Evolutionary conservation across 2,797 vertebrate species (phyloP), one percentile per base, ranked within the genome.

Genomic region (Hirundo rustica): DNA sequence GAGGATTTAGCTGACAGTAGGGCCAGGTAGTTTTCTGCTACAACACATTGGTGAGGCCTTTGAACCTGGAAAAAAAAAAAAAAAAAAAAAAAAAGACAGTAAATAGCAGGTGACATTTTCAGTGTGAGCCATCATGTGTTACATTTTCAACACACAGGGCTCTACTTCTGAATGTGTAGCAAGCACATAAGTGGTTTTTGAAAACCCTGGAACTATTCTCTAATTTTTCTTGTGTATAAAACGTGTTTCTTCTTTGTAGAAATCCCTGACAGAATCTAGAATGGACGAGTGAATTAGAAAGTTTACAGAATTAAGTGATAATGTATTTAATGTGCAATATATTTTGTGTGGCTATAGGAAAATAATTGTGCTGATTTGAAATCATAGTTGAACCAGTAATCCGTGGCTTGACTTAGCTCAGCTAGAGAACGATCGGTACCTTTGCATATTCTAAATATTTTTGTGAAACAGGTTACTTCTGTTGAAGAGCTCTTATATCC

Each of bases 361-460:
- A 94, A 84, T 45, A 76, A 57, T 21, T 62, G 25, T 77, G 12
- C 19, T 51, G 53, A 78, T 89, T 76, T 92, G 62, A 94, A 85
- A 77, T 92, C 50, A 48, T 29, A 54, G 9, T 75, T 89, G 67
- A n/a, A 64, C 32, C 62, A 62, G 62, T 81, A 77, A 55, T 83
- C 29, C 15, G 7, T 66, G 20, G 75, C 55, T 95, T 88, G 45
- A 75, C 32, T 74, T 94, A 77, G 68, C 93, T 85, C 61, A 83
- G 79, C 50, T 65, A 42, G 82, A 60, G 66, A 90, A 68, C 10
- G 6, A 53, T 51, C 55, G 60, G 29, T 68, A 36, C 15, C 19
- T 91, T 83, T 55, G 36, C 55, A 67, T 85, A 61, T 74, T 96
- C 50, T 47, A 90, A 96, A 77, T 91, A 84, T 77, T 96, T 95